Evolutionary conservation across 2,797 vertebrate genomes (phyloP), one percentile per base, ranked within the genome.

Genomic region (Hipposideros larvatus): DNA sequence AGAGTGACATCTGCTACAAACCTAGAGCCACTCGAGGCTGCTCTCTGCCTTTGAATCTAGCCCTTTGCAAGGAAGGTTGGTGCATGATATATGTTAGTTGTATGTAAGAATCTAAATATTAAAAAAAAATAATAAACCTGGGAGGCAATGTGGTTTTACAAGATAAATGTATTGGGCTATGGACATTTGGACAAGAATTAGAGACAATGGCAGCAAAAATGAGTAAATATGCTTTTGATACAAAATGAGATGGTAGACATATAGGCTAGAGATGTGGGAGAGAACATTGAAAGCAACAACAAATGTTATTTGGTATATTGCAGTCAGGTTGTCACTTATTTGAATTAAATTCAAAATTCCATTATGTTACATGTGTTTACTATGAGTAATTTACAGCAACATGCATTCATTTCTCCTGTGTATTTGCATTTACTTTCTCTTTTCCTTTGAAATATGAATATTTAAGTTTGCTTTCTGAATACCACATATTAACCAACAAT

Each of bases 391-490:
- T 85, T 84, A 57, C 34, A 77, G 4, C 16, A 51, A 14, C 11
- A 41, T 71, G 5, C 19, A 55, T 94, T 91, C 19, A 61, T 87
- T 92, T 80, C 19, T 90, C 11, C 65, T 85, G 24, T 65, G 9
- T 74, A 59, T 89, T 93, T 94, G 43, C 78, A 85, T 74, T 90
- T 88, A 21, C 28, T 51, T 87, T 83, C 28, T 71, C 28, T 66
- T 87, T 61, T 18, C 6, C 16, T 77, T 86, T 48, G 26, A 95
- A 6, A 43, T 74, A 28, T 70, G 7, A 90, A 65, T 87, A n/a
- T 78, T 86, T 78, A 59, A 77, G 24, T 96, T 97, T 94, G n/a
- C 28, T 94, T 90, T 85, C 68, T 63, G 73, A 53, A 26, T 71
- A 89, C 37, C 14, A 1, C 19, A 90, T 15, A 78, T 71, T 51